Base-by-base conservation (phyloP, 2,113 vertebrate genomes). In the Tupaia tana region DNA sequence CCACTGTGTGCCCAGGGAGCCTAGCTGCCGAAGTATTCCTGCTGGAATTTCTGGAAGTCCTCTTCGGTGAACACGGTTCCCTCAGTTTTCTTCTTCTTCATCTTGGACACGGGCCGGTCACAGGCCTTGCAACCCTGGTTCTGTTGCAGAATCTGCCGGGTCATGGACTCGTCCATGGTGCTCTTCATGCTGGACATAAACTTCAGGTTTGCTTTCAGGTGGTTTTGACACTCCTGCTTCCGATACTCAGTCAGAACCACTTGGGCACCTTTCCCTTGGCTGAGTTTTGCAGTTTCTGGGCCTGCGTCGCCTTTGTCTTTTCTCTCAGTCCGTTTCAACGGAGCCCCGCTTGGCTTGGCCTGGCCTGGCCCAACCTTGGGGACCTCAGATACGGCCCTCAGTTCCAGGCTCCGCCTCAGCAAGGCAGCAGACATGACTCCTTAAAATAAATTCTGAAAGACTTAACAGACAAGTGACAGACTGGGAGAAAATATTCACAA, bases 1-100 rank as follows among this genome's bases (percentile, higher is more conserved):
- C 27, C 43, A 0, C 8, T 1, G 19, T 1, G 11, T 31, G 11
- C 52, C 0, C 0, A 12, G 75, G 80, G 61, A 96, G 86, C 96
- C 0, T 97, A 98, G 94, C 86, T 97, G 54, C 98, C 98, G 8
- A 99, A 99, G 61, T 99, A 99, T 15, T 99, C 98, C 94, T 96
- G 98, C 92, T 99, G 98, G 97, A 99, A 99, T 97, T 97, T 99
- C 97, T 97, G 98, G 98, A 99, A 99, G 71, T 99, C 98, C 66
- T 98, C 98, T 61, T 99, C 98, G 0, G 98, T 98, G 95, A 99
- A 99, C 75, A 98, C 98, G 0, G 98, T 98, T 95, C 97, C 88
- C 94, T 98, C 93, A 0, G 98, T 95, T 81, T 97, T 96, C 97
- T 98, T 95, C 74, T 95, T 89, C 89, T 92, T 98, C 96, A 43